These are phyloP conservation scores for Lucilia sericata DNA, from an alignment of 1,140 invertebrate genomes.

Conservation along the genomic window DNA sequence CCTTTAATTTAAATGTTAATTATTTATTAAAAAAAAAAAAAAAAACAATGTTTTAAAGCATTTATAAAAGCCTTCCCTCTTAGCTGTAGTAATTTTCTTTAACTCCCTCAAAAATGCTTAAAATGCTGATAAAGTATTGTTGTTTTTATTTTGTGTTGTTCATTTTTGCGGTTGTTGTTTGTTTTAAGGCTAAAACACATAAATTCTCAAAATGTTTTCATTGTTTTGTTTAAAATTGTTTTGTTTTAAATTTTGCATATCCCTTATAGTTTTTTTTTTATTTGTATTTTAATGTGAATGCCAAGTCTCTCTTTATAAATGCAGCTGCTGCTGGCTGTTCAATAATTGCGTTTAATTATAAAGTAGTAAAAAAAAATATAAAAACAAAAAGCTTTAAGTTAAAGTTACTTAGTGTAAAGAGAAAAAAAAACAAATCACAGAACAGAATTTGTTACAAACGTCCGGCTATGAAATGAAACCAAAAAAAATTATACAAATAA, in stretches of 20 bases:
- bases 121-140: not conserved
- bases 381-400: slow-evolving; percentile 44
- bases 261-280: slow-evolving; percentile 46
- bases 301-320: slow-evolving; percentile 21
- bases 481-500: not conserved
- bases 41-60: not conserved
- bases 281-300: slow-evolving; percentile 14
- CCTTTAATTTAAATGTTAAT: not conserved
- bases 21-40: not conserved
- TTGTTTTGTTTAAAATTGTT: slow-evolving; percentile 63
- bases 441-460: slow-evolving; percentile 38
- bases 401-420: not conserved
- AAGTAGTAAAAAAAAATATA: slow-evolving; percentile 48
- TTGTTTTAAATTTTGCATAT: slow-evolving; percentile 46
- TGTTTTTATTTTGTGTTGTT: not conserved
- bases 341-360: slow-evolving; percentile 68
- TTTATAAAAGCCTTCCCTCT: not conserved
- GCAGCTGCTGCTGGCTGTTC: slow-evolving; percentile 55
- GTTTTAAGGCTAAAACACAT: slow-evolving; percentile 60
- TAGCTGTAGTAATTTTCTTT: not conserved
- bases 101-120: not conserved
- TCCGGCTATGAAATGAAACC: slow-evolving; percentile 19
- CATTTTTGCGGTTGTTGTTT: not conserved
- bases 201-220: slow-evolving; percentile 66
- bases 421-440: slow-evolving; percentile 25